These are phyloP conservation scores for Magallana ariakensis DNA, from an alignment of 1,140 invertebrate species.

Conservation along the genomic window DNA sequence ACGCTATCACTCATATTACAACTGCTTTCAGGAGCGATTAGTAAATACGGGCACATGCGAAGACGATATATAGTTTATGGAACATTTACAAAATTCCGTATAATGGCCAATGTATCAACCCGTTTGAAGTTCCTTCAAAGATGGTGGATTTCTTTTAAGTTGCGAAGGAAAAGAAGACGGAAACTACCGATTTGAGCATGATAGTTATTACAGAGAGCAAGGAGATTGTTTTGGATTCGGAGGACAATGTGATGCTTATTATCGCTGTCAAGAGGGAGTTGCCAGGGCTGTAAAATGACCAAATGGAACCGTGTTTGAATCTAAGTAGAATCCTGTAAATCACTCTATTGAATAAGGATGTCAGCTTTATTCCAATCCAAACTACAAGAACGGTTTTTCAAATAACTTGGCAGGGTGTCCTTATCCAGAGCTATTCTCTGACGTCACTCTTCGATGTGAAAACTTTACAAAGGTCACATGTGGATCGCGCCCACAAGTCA, in stretches of 20 bases:
- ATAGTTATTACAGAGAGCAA: background rate
- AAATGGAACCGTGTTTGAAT: too few relatives aligned
- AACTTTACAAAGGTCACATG: too few relatives aligned
- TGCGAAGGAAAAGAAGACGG: slow-evolving; percentile 6
- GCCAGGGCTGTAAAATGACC: slow-evolving; percentile 9
- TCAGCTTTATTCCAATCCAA: too few relatives aligned
- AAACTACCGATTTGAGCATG: background rate
- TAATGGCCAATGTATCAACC: background rate
- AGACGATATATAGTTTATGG: background rate
- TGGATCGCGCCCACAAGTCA: too few relatives aligned
- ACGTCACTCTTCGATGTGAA: too few relatives aligned
- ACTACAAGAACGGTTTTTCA: too few relatives aligned
- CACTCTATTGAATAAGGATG: too few relatives aligned
- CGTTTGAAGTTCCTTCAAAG: background rate
- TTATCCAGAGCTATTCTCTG: too few relatives aligned
- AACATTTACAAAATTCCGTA: background rate
- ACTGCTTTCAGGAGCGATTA: background rate
- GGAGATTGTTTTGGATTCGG: background rate
- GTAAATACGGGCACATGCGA: background rate
- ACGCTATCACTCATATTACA: background rate
- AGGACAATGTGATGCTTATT: slow-evolving; percentile 35
- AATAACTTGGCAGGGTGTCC: too few relatives aligned
- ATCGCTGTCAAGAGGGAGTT: background rate
- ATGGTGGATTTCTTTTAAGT: background rate
- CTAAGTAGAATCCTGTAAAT: too few relatives aligned